phyloP scores from a whole-genome alignment of 2,797 vertebrate genomes.

The Pantherophis vulpinus region DNA sequence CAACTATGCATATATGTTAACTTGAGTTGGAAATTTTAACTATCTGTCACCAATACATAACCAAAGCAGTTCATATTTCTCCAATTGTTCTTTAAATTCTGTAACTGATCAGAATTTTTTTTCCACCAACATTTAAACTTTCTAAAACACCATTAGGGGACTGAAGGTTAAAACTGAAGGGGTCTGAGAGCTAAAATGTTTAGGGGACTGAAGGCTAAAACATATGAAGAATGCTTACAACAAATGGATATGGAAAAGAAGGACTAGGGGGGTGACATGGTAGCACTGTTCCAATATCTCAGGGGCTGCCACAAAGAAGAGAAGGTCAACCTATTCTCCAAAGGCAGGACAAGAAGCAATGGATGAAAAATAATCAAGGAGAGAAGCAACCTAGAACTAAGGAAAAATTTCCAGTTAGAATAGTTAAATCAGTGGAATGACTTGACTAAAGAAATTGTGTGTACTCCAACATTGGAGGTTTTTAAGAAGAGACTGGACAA shows the following conservation, averaged over 20 bases:
- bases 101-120: background rate
- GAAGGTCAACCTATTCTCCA: background rate
- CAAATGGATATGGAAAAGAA: background rate
- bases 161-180: background rate
- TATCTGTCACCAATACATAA: background rate
- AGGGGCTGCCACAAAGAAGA: background rate
- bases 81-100: background rate
- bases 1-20: background rate
- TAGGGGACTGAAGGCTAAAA: background rate
- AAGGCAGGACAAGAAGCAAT: background rate
- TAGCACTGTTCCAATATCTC: background rate
- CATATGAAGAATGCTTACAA: background rate
- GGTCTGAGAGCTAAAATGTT: background rate
- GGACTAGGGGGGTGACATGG: background rate
- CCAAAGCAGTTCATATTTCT: background rate
- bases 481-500: background rate
- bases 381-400: background rate
- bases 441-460: background rate
- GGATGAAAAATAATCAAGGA: background rate
- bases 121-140: background rate
- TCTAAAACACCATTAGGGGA: background rate
- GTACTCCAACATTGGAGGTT: background rate
- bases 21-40: background rate
- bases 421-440: background rate
- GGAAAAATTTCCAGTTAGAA: background rate